phyloP scores from a whole-genome alignment of 2,113 vertebrate genomes.

The Alouatta palliata region DNA sequence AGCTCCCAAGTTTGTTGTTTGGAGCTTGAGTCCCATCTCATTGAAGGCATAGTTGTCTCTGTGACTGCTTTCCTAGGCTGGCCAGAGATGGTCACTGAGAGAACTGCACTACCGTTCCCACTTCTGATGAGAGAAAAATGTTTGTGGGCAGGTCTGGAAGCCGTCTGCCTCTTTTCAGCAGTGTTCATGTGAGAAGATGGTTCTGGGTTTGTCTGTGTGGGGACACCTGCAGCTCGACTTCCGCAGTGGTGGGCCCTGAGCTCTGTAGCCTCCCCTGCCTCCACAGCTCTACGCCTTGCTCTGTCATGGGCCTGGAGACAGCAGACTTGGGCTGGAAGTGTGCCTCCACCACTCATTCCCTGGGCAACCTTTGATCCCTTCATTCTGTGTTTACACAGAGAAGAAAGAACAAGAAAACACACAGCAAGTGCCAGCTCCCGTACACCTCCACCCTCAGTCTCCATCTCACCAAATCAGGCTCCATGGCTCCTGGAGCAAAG shows the following conservation, averaged over 20 bases:
- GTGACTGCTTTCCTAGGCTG: neutral
- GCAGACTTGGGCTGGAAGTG: neutral
- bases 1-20: neutral
- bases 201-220: neutral
- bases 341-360: neutral
- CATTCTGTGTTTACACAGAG: accelerated
- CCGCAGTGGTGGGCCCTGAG: accelerated
- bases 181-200: neutral
- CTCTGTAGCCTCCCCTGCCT: neutral
- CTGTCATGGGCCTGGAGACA: accelerated
- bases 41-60: neutral
- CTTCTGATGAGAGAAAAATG: neutral
- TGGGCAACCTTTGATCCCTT: neutral
- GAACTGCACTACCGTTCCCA: neutral
- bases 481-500: neutral
- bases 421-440: accelerated
- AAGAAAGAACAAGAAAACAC: neutral
- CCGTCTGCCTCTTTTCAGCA: accelerated
- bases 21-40: neutral
- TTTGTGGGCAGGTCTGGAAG: neutral
- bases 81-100: accelerated
- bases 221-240: neutral
- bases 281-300: accelerated
- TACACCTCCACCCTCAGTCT: neutral
- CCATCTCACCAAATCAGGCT: neutral